Evolutionary conservation across 2,888 invertebrate species (phyloP).

Genomic region (Trilocha varians): DNA sequence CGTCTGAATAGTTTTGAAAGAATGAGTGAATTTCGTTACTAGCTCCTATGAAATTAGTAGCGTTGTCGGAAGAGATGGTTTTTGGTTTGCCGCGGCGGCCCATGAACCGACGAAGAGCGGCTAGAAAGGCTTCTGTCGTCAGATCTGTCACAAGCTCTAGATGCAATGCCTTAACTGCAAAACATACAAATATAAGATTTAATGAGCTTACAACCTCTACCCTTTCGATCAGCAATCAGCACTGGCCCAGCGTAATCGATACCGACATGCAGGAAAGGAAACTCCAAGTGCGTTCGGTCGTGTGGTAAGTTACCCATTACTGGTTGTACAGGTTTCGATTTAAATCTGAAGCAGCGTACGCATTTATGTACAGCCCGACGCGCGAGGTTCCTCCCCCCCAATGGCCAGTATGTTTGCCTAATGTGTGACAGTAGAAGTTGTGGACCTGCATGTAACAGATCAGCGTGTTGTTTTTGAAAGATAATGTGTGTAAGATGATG

Average conservation of each 20-base stretch:
- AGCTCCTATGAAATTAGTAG: slow-evolving; percentile 15
- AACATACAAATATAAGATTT: slow-evolving; percentile 14
- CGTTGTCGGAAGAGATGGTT: slow-evolving; percentile 14
- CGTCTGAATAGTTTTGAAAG: slow-evolving; percentile 1
- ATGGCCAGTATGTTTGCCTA: slow-evolving; percentile 12
- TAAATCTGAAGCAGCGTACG: slow-evolving; percentile 8
- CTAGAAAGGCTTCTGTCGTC: slow-evolving; percentile 14
- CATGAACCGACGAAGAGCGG: slow-evolving; percentile 15
- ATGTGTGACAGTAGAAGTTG: slow-evolving; percentile 7
- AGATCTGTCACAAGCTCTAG: slow-evolving; percentile 15
- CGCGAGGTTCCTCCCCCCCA: slow-evolving; percentile 13
- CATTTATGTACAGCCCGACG: slow-evolving; percentile 8
- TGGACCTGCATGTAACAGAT: slow-evolving; percentile 14
- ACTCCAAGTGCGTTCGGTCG: slow-evolving; percentile 7
- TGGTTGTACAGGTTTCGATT: slow-evolving; percentile 6
- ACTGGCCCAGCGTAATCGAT: slow-evolving; percentile 16
- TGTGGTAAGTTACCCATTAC: slow-evolving; percentile 12
- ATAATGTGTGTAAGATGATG: slow-evolving; percentile 11
- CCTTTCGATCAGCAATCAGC: no score
- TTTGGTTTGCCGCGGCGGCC: slow-evolving; percentile 15
- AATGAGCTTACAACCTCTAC: no score
- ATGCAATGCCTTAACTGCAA: slow-evolving; percentile 11
- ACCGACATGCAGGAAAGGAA: slow-evolving; percentile 10
- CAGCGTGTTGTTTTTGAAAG: no score
- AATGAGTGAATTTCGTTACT: slow-evolving; percentile 11